Evolutionary conservation across 2,113 vertebrate genomes (phyloP).

Genomic region (Oncorhynchus kisutch): DNA sequence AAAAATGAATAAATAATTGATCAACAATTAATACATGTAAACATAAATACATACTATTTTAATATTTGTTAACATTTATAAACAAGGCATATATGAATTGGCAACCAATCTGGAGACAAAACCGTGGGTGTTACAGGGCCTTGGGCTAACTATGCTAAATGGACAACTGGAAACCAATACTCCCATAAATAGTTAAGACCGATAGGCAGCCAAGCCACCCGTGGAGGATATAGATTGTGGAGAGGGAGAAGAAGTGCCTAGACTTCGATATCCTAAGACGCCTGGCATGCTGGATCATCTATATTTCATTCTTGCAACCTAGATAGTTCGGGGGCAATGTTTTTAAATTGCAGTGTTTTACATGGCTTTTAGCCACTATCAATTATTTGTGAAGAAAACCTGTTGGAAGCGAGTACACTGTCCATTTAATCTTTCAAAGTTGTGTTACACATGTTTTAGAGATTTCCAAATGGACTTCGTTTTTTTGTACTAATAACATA

Average conservation of each 20-base stretch:
- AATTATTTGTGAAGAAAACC: constrained; percentile 61
- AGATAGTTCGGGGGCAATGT: constrained; percentile 14
- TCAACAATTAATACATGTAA: too few species aligned
- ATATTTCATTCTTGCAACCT: constrained; percentile 58
- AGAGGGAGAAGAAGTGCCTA: constrained; percentile 13
- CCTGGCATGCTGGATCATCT: constrained; percentile 38
- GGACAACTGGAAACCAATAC: constrained; percentile 2
- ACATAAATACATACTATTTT: too few species aligned
- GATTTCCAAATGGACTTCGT: constrained; percentile 37
- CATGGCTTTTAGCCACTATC: constrained; percentile 53
- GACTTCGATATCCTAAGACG: constrained; percentile 9
- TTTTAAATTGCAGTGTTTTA: constrained; percentile 54
- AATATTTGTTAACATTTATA: too few species aligned
- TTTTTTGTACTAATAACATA: constrained; percentile 15
- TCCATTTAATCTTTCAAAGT: constrained; percentile 61
- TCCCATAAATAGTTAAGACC: background rate
- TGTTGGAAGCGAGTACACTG: constrained; percentile 35
- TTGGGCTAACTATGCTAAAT: constrained; percentile 49
- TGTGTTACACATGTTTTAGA: constrained; percentile 50
- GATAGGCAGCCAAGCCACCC: background rate
- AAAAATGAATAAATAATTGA: too few species aligned
- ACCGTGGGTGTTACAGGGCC: too few species aligned
- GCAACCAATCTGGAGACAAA: too few species aligned
- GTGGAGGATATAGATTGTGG: background rate
- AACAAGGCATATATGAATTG: too few species aligned